Conservation (phyloP, 2,113 vertebrate species). For the Triplophysa tibetana region DNA sequence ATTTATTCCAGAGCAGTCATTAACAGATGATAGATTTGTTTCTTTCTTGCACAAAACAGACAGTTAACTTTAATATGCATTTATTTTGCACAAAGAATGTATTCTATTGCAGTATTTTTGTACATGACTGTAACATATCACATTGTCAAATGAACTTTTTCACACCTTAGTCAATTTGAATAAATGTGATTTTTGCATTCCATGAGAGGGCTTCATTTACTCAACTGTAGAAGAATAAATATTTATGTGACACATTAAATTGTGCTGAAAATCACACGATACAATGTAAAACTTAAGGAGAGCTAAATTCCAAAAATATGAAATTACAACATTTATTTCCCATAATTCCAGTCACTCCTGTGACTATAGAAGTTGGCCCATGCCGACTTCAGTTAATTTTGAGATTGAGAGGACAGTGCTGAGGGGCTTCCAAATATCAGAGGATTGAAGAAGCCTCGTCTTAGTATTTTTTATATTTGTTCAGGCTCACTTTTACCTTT, state of each 20-base stretch:
- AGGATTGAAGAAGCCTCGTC: conserved; percentile 10
- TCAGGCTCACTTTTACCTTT: not conserved
- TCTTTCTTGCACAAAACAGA: not conserved
- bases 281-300: not conserved
- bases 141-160: conserved; percentile 4
- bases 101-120: conserved; percentile 22
- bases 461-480: not conserved
- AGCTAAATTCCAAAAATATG: conserved; percentile 9
- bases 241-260: not conserved
- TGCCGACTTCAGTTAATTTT: not conserved
- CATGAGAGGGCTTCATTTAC: not conserved
- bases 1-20: conserved; percentile 9
- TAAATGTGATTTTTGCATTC: conserved; percentile 36
- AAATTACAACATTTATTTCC: not conserved
- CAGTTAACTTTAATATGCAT: conserved; percentile 23
- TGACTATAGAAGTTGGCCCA: conserved; percentile 16
- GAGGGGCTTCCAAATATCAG: conserved; percentile 18
- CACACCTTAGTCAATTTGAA: conserved; percentile 6
- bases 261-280: no score
- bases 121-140: not conserved
- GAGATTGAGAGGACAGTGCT: conserved; percentile 26
- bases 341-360: not conserved
- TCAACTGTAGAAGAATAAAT: not conserved
- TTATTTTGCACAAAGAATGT: conserved; percentile 23
- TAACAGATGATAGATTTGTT: not conserved